A percentile compares a stretch with the other conserved stretches of the same genome.
Evolutionary conservation across 35 echinoderm and acorn worm genomes (phyloP).

Genomic region (Hemicentrotus pulcherrimus): DNA sequence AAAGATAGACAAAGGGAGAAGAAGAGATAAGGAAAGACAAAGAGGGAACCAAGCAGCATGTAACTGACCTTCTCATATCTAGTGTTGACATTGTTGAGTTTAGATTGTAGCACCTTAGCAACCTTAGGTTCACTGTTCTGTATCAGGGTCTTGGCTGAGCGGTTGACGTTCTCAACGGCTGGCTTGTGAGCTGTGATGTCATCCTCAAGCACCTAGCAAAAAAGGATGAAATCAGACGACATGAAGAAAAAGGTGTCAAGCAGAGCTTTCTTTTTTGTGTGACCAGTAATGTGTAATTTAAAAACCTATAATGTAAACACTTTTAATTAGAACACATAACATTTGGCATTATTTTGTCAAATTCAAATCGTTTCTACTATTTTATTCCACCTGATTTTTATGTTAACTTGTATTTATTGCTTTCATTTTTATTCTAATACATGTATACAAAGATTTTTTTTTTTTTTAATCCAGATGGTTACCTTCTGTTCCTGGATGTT

Average conservation of each 20-base stretch:
- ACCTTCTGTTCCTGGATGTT: slow-evolving; percentile 97
- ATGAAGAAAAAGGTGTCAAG: background rate
- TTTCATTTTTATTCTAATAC: too few species aligned
- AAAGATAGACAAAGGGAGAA: too few species aligned
- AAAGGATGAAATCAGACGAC: background rate
- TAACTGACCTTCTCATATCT: slow-evolving; percentile 75
- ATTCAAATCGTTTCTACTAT: too few species aligned
- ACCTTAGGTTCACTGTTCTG: slow-evolving; percentile 80
- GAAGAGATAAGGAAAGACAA: too few species aligned
- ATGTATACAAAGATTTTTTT: too few species aligned
- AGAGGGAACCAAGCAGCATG: background rate
- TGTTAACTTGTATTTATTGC: too few species aligned
- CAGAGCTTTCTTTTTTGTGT: too few species aligned
- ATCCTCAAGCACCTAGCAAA: slow-evolving; percentile 72
- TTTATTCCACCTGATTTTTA: too few species aligned
- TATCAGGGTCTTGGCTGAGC: slow-evolving; percentile 67
- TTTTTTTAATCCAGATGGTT: background rate
- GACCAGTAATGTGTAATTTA: too few species aligned
- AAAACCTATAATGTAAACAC: too few species aligned
- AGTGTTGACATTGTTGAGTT: slow-evolving; percentile 81
- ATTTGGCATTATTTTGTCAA: too few species aligned
- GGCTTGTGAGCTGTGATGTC: slow-evolving; percentile 83
- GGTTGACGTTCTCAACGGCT: slow-evolving; percentile 71
- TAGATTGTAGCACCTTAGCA: slow-evolving; percentile 73
- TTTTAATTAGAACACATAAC: too few species aligned